Evolutionary conservation across 2,888 invertebrate species (phyloP), one percentile per base, ranked within the genome.

Genomic region (Athalia circularis): DNA sequence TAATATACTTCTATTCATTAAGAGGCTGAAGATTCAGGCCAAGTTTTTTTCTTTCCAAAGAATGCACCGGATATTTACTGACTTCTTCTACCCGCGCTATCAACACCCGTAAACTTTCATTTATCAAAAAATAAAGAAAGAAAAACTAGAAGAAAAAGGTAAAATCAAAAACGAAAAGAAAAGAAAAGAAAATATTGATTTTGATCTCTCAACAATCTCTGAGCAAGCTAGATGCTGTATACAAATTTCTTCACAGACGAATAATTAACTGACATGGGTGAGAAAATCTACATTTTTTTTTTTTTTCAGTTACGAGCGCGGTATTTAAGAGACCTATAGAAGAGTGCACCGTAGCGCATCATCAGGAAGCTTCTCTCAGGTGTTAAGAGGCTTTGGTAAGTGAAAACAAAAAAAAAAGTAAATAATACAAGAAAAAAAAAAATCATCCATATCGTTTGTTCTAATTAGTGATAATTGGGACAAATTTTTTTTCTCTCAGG

Each of bases 401-500:
- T 29, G n/a, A n/a, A n/a, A n/a, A n/a, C n/a, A n/a, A 29, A 29
- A 29, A 29, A 2, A 29, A 29, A 52, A 29, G n/a, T 68, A 11
- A 68, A 47, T 13, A 15, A 29, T 7, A 15, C 47, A 5, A 65
- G 65, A 65, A 65, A 65, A 65, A 65, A 65, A 77, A 77, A 29
- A 65, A 57, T 15, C 8, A 15, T 57, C 65, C 65, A 65, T 77
- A 65, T 57, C 29, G 77, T 45, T 54, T 54, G 29, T 15, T 54
- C 77, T 77, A 77, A 77, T 77, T 65, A 65, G 54, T 65, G 77
- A 65, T 77, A 77, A 77, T 77, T 77, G 29, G 29, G 29, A 29
- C 15, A 15, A 9, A 4, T 48, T 65, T 64, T 64, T 65, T 48
- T 15, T 65, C 65, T 65, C 2, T 48, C 7, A 5, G 7, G 8